Evolutionary conservation across 1,140 invertebrate species (phyloP), one percentile per base, ranked within the genome.

Genomic region (Euschistus heros): DNA sequence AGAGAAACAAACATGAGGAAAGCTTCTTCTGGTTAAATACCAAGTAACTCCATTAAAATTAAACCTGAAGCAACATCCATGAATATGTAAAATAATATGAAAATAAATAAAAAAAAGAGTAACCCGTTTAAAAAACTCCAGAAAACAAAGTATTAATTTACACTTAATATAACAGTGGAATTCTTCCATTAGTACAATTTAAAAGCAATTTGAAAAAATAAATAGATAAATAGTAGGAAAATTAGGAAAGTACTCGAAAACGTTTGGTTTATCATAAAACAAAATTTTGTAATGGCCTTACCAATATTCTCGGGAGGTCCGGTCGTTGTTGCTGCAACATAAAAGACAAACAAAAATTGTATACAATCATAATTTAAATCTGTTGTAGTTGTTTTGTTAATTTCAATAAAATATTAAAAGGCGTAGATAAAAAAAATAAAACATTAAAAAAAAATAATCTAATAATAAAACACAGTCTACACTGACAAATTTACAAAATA

Each of bases 321-420:
- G 86, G 84, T 72, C 87, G 80, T 75, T 88, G 86, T 84, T 87
- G 86, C 86, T 89, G 79, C 33, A 82, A 80, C 70, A 76, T 69
- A 74, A 71, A 76, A 75, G 69, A 65, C 52, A 68, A 69, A 69
- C 33, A 72, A 70, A 67, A 69, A 66, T 67, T 22, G 30, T 66
- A 33, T 66, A 64, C 46, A 65, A 65, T 20, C 2, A 22, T 50
- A 52, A 55, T 47, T 20, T 57, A 47, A 47, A 47, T 55, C 20
- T 24, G 3, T 57, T 57, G 15, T 47, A 17, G 4, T 37, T 61
- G 4, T 63, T 63, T 63, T 44, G 37, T 24, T 30, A 24, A 24
- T 50, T 24, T 47, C 13, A 63, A 15, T 20, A 67, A 64, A 60
- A 20, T 17, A 64, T 26, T 27, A 59, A 57, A 50, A 50, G n/a